Evolutionary conservation across 2,888 invertebrate species (phyloP).

Genomic region (Parnassius smintheus): DNA sequence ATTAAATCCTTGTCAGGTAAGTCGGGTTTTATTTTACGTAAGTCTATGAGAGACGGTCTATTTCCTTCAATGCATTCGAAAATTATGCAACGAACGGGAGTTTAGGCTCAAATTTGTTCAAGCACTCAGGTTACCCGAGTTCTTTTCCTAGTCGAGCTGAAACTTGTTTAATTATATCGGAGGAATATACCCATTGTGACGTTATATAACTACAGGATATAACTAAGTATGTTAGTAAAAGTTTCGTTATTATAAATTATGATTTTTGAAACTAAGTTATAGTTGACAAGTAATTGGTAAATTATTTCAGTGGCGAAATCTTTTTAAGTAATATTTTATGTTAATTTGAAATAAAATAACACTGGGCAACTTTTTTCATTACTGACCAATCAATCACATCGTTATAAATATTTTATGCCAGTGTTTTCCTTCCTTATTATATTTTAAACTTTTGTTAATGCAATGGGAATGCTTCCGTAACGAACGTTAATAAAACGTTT

Average conservation of each 20-base stretch:
- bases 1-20: conserved; percentile 13
- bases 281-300: too few species aligned
- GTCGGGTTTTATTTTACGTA: conserved; percentile 20
- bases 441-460: too few species aligned
- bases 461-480: too few species aligned
- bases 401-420: too few species aligned
- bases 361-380: too few species aligned
- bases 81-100: conserved; percentile 34
- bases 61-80: conserved; percentile 30
- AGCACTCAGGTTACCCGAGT: conserved; percentile 42
- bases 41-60: conserved; percentile 23
- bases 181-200: conserved; percentile 52
- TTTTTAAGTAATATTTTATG: too few species aligned
- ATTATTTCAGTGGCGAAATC: too few species aligned
- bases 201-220: conserved; percentile 37
- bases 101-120: conserved; percentile 18
- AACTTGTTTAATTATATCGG: conserved; percentile 39
- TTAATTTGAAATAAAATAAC: too few species aligned
- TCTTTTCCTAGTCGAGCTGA: conserved; percentile 49
- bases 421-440: too few species aligned
- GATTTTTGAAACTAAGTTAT: too few species aligned
- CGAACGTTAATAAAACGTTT: too few species aligned
- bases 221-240: not conserved
- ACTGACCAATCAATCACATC: too few species aligned
- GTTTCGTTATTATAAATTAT: not conserved